Evolutionary conservation across 2,888 invertebrate genomes (phyloP), one percentile per base, ranked within the genome.

Genomic region (Apotomis betuletana): DNA sequence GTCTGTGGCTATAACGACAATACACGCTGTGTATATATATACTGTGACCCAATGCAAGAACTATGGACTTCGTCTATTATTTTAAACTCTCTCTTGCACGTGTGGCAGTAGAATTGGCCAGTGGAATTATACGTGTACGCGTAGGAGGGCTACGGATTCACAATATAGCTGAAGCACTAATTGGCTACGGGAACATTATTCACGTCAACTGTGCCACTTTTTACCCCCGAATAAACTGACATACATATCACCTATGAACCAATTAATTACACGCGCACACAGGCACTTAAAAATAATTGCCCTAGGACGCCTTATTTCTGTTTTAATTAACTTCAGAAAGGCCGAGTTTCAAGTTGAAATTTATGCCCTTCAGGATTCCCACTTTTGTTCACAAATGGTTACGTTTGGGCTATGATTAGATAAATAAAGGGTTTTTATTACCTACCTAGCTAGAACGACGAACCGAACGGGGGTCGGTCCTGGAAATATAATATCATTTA

Each of bases 231-330:
- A 61, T 36, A 12, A 13, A 54, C 52, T 27, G 60, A 60, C 61
- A 54, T 15, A 60, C 61, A 54, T 15, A 52, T 60, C 52, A 61
- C 36, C 54, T 51, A 55, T 59, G 54, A 61, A 54, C 51, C 44
- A 55, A 61, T 69, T 69, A 60, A 69, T 60, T 54, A n/a, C 41
- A 54, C 52, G 68, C 36, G 10, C 52, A 27, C 41, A 57, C 6
- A 55, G 46, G 13, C 62, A 62, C 49, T 69, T 62, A 57, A 69
- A 69, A 55, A 68, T 68, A 55, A 63, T 65, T 49, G 55, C 46
- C 9, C 15, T 44, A 36, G 36, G 44, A 67, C 12, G 13, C 58
- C 51, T 54, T 70, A 70, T 60, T 65, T 55, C 54, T 38, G 65
- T 15, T 60, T 65, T 60, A 70, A 60, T 70, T 61, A 67, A 70